Conservation (phyloP, 2,113 vertebrate species). For the Vimba vimba region DNA sequence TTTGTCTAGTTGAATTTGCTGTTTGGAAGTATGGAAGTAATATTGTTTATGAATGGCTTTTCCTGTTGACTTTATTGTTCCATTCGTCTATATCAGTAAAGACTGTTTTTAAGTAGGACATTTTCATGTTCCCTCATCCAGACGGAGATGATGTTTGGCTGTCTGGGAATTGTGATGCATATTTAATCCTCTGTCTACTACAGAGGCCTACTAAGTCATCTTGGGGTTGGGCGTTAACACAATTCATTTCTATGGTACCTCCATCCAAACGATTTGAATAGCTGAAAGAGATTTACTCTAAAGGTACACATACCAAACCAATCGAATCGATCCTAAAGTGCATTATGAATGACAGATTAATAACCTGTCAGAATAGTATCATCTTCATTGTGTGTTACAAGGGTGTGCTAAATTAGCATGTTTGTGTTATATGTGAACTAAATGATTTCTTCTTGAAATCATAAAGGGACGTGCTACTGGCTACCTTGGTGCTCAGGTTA, state of each 20-base stretch:
- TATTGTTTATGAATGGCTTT: not conserved
- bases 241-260: not conserved
- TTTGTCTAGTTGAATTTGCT: not conserved
- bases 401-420: not conserved
- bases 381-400: not conserved
- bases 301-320: not conserved
- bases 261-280: not conserved
- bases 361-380: not conserved
- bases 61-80: not conserved
- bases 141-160: slow-evolving; percentile 30
- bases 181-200: slow-evolving; percentile 49
- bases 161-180: slow-evolving; percentile 51
- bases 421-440: slow-evolving; percentile 1
- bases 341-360: not conserved
- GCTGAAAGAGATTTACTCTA: not conserved
- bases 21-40: not conserved
- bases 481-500: slow-evolving; percentile 3
- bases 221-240: slow-evolving; percentile 26
- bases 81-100: not conserved
- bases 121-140: not conserved
- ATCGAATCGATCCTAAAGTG: not conserved
- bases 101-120: not conserved
- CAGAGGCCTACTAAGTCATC: not conserved
- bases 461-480: slow-evolving; percentile 8
- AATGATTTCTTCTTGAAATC: slow-evolving; percentile 15